Percentiles rank a stretch among this genome's conserved stretches.
These are phyloP conservation scores for Smithornis capensis DNA, from an alignment of 2,113 vertebrate species.

Conservation along the genomic window DNA sequence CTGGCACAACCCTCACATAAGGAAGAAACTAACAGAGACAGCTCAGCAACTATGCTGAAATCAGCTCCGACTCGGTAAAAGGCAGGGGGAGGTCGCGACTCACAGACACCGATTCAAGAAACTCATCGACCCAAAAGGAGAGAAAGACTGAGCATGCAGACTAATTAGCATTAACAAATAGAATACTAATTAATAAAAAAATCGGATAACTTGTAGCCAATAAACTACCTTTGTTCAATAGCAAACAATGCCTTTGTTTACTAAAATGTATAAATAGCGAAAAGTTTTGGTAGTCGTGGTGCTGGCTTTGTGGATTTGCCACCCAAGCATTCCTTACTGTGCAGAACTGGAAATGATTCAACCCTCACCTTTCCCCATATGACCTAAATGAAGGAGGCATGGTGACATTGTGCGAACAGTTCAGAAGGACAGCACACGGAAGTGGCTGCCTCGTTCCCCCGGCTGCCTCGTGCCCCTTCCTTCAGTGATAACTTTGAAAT, in stretches of 20 bases:
- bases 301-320: neutral
- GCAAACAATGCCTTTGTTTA: neutral
- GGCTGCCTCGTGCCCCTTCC: neutral
- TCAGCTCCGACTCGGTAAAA: neutral
- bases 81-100: neutral
- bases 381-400: fast-evolving
- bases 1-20: neutral
- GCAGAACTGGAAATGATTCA: neutral
- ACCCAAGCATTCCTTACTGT: neutral
- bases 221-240: neutral
- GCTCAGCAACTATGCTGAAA: neutral
- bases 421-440: neutral
- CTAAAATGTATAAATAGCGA: neutral
- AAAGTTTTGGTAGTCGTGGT: neutral
- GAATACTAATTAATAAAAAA: neutral
- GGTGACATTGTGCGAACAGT: neutral
- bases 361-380: fast-evolving
- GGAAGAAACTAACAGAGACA: neutral
- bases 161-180: fast-evolving
- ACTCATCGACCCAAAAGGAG: neutral
- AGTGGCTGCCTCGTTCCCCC: neutral
- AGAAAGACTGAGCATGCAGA: neutral
- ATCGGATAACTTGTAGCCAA: neutral
- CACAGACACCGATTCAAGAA: neutral
- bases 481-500: neutral